phyloP scores from a whole-genome alignment of 2,113 vertebrate species.

The Chloroceryle aenea region DNA sequence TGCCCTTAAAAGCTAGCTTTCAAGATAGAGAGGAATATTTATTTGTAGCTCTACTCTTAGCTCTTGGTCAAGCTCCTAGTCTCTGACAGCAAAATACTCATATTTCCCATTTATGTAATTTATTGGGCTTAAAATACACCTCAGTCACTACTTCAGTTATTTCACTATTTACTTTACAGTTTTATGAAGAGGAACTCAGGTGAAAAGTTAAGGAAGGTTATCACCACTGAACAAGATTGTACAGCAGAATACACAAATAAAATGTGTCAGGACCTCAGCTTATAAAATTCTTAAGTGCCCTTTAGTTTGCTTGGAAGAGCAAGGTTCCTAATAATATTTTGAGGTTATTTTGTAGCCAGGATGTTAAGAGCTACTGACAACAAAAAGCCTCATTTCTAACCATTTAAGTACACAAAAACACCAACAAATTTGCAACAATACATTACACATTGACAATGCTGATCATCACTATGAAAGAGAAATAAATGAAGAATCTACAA shows the following conservation, averaged over 20 bases:
- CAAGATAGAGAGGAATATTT: background rate
- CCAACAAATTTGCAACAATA: background rate
- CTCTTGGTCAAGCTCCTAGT: background rate
- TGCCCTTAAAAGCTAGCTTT: background rate
- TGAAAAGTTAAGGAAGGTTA: slow-evolving; percentile 39
- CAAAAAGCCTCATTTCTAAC: background rate
- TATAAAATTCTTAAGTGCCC: background rate
- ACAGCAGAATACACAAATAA: slow-evolving; percentile 21
- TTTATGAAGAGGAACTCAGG: slow-evolving; percentile 14
- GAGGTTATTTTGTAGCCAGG: no score
- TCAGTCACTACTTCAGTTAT: background rate
- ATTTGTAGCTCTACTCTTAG: background rate
- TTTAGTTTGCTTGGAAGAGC: background rate
- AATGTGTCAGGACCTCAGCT: background rate
- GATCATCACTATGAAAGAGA: background rate
- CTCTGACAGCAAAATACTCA: background rate
- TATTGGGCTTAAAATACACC: slow-evolving; percentile 5
- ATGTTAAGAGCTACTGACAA: background rate
- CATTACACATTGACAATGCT: accelerated
- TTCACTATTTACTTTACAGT: slow-evolving; percentile 1
- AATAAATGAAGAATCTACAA: background rate
- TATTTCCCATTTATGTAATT: background rate
- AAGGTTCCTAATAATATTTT: background rate
- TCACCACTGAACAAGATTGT: background rate
- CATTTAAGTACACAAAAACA: background rate